Evolutionary conservation across 2,797 vertebrate genomes (phyloP).

Genomic region (Percopsis omiscomaycus): DNA sequence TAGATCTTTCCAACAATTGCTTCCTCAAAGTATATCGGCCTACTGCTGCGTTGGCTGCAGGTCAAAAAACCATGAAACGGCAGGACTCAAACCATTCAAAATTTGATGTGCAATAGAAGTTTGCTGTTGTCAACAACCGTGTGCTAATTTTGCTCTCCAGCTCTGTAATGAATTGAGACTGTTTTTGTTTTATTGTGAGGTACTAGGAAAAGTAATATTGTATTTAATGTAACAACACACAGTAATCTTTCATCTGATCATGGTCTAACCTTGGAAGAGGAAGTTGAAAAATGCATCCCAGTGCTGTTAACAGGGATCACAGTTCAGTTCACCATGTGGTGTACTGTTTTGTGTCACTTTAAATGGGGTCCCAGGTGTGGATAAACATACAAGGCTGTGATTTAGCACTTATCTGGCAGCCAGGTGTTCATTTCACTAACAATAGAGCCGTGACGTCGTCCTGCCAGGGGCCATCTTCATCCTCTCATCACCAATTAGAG

Average conservation of each 20-base stretch:
- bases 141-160: conserved; percentile 4
- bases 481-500: conserved; percentile 73
- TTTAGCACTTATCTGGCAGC: conserved; percentile 72
- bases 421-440: conserved; percentile 87
- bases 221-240: conserved; percentile 9
- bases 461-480: conserved; percentile 51
- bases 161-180: conserved; percentile 14
- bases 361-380: conserved; percentile 59
- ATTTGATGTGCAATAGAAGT: conserved; percentile 33
- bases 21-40: conserved; percentile 34
- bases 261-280: not conserved
- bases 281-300: conserved; percentile 3
- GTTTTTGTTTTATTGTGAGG: conserved; percentile 6
- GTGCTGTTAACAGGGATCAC: conserved; percentile 35
- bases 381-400: conserved; percentile 57
- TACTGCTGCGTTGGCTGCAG: conserved; percentile 27
- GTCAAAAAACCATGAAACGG: conserved; percentile 27
- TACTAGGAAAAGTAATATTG: conserved; percentile 17
- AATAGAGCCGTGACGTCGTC: conserved; percentile 76
- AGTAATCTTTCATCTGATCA: conserved; percentile 10
- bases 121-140: not conserved
- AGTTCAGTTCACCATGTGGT: conserved; percentile 46
- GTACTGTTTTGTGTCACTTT: conserved; percentile 60
- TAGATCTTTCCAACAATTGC: conserved; percentile 21
- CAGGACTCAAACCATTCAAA: conserved; percentile 14